phyloP scores from a whole-genome alignment of 92 coral and sea anemone genomes.

The Palythoa grandiflora region DNA sequence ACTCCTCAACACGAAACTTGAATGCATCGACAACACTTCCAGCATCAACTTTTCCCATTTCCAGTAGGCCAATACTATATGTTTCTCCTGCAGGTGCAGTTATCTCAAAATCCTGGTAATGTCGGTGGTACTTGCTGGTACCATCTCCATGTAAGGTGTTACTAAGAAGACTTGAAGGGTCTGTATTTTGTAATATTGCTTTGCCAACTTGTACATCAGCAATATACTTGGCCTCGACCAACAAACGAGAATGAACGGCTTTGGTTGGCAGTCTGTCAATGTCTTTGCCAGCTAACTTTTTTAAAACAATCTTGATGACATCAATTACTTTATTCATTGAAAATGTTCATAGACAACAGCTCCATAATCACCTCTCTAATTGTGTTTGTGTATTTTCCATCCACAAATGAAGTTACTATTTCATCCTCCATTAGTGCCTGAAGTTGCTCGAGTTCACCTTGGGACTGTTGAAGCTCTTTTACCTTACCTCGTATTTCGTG shows the following conservation, averaged over 20 bases:
- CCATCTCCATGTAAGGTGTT: constrained; percentile 57
- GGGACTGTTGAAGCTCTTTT: constrained; percentile 34
- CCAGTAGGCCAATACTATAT: constrained; percentile 52
- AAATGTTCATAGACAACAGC: constrained; percentile 49
- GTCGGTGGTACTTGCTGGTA: constrained; percentile 53
- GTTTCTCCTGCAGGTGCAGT: constrained; percentile 51
- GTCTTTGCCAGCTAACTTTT: constrained; percentile 37
- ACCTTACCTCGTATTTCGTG: constrained; percentile 33
- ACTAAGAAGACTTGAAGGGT: constrained; percentile 34
- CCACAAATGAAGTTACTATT: constrained; percentile 41
- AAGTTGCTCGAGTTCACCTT: constrained; percentile 37
- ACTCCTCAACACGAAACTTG: constrained; percentile 44
- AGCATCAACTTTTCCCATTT: constrained; percentile 49
- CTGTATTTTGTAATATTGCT: constrained; percentile 41
- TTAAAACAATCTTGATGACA: constrained; percentile 34
- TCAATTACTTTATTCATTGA: constrained; percentile 55
- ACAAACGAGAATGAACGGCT: constrained; percentile 50
- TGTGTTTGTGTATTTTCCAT: constrained; percentile 51
- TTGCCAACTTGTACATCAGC: constrained; percentile 50
- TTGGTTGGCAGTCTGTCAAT: constrained; percentile 52
- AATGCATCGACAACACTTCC: constrained; percentile 47
- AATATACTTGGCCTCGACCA: constrained; percentile 46
- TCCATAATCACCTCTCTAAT: constrained; percentile 49
- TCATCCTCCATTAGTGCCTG: constrained; percentile 28
- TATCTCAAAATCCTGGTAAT: constrained; percentile 52